Evolutionary conservation across 2,797 vertebrate genomes (phyloP), one percentile per base, ranked within the genome.

Genomic region (Eptatretus atami): DNA sequence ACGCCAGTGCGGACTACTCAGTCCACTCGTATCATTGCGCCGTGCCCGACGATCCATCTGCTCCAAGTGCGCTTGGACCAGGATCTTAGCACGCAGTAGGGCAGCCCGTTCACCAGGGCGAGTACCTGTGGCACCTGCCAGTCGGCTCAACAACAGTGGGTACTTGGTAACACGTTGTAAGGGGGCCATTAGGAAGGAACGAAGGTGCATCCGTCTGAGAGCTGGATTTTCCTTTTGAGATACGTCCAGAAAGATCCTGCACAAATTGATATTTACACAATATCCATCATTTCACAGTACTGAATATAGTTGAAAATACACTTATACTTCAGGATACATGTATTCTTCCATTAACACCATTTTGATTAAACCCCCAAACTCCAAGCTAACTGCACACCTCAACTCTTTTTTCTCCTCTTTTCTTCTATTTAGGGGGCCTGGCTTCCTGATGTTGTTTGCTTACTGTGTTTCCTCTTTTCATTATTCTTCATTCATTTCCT

Each of bases 31-130:
- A 2, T 61, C 57, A n/a, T n/a, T 25, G 57, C n/a, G 24, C 70
- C 80, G 82, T 68, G 83, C 86, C 74, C 86, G 84, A 79, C 82
- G 87, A 75, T 90, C 87, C 72, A 92, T 88, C 77, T 90, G 84
- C 73, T 90, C 86, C 70, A 92, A 73, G 66, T 90, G 85, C 53
- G 84, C 86, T 63, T 87, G 83, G 2, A 86, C 84, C 6, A 80
- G 80, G 69, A 81, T 82, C 74, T 87, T 90, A 70, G 83, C 83
- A 69, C 88, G 83, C 31, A 80, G 76, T 66, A 88, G 80, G 15
- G 57, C 57, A 9, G 57, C 57, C 57, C 57, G 57, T n/a, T 61
- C 57, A n/a, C 57, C 57, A 12, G 15, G 57, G 9, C 74, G 74
- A 4, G 83, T 85, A 69, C 80, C 78, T 68, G 84, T 86, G 65